phyloP scores from a whole-genome alignment of 2,888 invertebrate species.

The Pachliopta kotzebuea region DNA sequence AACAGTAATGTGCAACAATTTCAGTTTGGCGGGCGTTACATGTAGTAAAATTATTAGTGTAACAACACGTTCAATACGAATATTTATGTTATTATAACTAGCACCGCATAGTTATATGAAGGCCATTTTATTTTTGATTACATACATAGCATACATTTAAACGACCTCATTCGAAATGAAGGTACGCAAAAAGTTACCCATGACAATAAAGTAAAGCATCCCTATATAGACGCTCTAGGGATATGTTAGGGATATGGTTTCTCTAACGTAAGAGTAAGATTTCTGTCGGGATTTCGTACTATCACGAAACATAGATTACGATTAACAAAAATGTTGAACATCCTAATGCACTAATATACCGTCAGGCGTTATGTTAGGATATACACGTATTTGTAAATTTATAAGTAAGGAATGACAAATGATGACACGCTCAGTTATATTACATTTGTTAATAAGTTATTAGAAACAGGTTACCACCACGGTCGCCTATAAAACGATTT shows the following conservation, averaged over 20 bases:
- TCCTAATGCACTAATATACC: slow-evolving; percentile 52
- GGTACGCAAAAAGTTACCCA: neutral
- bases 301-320: slow-evolving; percentile 7
- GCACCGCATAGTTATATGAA: no score
- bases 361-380: slow-evolving; percentile 66
- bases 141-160: neutral
- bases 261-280: slow-evolving; percentile 5
- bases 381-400: slow-evolving; percentile 46
- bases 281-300: slow-evolving; percentile 10
- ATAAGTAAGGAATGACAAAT: slow-evolving; percentile 76
- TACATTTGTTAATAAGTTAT: slow-evolving; percentile 77
- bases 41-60: no score
- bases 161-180: neutral
- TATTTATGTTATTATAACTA: no score
- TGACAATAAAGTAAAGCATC: slow-evolving; percentile 7
- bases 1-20: no score
- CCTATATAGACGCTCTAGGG: slow-evolving; percentile 4
- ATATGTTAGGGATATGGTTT: slow-evolving; percentile 12
- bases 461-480: slow-evolving; percentile 73
- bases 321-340: slow-evolving; percentile 1
- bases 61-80: no score
- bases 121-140: neutral
- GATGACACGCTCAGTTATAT: slow-evolving; percentile 66
- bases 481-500: slow-evolving; percentile 56
- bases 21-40: no score